Evolutionary conservation across 2,888 invertebrate genomes (phyloP).

Genomic region (Ochropleura leucogaster): DNA sequence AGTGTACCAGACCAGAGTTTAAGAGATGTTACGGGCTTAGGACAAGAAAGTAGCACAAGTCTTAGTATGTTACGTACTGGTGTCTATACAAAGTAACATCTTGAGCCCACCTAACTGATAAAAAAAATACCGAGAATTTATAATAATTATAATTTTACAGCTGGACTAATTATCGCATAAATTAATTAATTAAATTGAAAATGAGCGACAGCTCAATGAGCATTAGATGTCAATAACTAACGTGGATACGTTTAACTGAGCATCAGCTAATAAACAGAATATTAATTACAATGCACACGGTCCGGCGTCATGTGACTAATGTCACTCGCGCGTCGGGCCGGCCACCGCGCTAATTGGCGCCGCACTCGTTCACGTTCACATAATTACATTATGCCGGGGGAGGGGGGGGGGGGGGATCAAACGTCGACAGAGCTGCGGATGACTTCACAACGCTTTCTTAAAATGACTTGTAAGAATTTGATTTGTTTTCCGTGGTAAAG

Average conservation of each 20-base stretch:
- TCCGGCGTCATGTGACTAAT: not conserved
- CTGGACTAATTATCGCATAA: not conserved
- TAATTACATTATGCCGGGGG: not conserved
- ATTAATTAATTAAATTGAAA: slow-evolving; percentile 21
- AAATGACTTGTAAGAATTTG: not conserved
- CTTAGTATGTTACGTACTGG: not conserved
- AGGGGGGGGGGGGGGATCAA: not conserved
- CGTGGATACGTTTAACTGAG: not conserved
- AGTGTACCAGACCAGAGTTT: not conserved
- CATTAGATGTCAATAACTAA: slow-evolving; percentile 1
- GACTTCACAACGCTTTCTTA: not conserved
- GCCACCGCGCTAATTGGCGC: not conserved
- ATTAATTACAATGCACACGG: slow-evolving; percentile 32
- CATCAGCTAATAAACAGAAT: slow-evolving; percentile 19
- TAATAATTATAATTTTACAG: not conserved
- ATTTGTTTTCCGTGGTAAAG: not conserved
- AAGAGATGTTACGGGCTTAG: not conserved
- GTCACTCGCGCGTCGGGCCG: not conserved
- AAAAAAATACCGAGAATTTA: not conserved
- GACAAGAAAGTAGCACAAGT: not conserved
- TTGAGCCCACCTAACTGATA: not conserved
- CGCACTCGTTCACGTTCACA: slow-evolving; percentile 7
- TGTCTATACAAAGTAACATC: not conserved
- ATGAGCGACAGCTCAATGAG: not conserved
- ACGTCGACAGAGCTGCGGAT: no score